Evolutionary conservation across 2,888 invertebrate genomes (phyloP), one percentile per base, ranked within the genome.

Genomic region (Dicyrtomina minuta): DNA sequence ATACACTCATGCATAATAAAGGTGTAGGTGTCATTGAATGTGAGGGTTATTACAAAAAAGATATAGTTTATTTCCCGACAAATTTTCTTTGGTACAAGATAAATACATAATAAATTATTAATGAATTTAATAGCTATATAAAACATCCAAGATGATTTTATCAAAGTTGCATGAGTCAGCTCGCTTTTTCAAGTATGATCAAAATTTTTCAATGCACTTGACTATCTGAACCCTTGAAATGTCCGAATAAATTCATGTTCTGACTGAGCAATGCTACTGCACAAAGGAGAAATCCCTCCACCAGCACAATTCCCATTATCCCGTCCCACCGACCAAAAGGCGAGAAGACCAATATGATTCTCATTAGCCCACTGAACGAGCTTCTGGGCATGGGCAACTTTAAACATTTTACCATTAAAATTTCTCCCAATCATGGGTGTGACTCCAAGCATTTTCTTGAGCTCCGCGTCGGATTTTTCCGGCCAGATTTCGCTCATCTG

Each of bases 401-500:
- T 72, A 44, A 76, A 76, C 27, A 72, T 60, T 68, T 73, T 76
- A 1, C 72, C 73, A 62, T 76, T 76, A 24, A 76, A 76, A 46
- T 76, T 76, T n/a, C 73, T 49, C 2, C 76, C 76, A 22, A 76
- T 41, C 76, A 76, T 76, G 6, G 77, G 77, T 20, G 77, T 77
- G 3, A 68, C 46, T 17, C 75, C 76, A 13, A 76, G 65, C 76
- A 76, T 77, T 68, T 66, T 49, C 41, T 65, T 72, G 2, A 77
- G 33, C 44, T 76, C 74, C 17, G 60, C 66, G 15, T 66, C 69
- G 13, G 71, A 68, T 55, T 76, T 77, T 53, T 76, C 74, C 4
- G 75, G 71, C 77, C 77, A 77, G 27, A 77, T 75, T 41, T 70
- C 59, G 55, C 71, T 71, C 76, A 77, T 76, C 74, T 77, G 77